Conservation (phyloP, 1,140 invertebrate species). For the Bilobella aurantiaca region DNA sequence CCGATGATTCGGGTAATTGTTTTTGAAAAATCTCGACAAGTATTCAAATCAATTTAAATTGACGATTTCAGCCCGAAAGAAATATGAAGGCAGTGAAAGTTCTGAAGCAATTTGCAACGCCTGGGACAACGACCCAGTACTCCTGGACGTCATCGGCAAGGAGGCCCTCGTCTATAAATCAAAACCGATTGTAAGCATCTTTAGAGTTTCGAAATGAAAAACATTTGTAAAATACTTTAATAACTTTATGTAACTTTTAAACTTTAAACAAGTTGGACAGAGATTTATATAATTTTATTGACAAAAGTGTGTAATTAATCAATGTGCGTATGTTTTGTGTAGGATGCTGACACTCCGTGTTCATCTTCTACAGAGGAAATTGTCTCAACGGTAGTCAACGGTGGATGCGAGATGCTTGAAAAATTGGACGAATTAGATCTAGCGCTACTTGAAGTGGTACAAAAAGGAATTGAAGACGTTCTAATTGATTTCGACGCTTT, state of each 20-base stretch:
- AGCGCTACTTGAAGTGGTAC: constrained; percentile 60
- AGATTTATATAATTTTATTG: too few species aligned
- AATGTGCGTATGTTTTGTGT: too few species aligned
- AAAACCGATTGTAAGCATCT: constrained; percentile 4
- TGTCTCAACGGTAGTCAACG: constrained; percentile 55
- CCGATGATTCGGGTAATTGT: constrained; percentile 34
- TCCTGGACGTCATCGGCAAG: constrained; percentile 68
- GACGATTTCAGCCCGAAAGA: constrained; percentile 47
- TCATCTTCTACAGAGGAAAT: constrained; percentile 29
- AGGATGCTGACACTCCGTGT: not conserved
- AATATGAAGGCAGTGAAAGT: constrained; percentile 21
- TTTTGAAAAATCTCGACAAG: too few species aligned
- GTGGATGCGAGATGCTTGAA: constrained; percentile 59
- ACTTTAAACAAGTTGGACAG: not conserved
- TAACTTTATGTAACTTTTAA: not conserved
- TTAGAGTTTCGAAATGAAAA: not conserved
- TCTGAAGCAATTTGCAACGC: constrained; percentile 25
- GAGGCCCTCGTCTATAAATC: constrained; percentile 54
- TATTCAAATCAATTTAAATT: too few species aligned
- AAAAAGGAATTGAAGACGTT: constrained; percentile 61
- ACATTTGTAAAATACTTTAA: not conserved
- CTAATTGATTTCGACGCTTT: constrained; percentile 64
- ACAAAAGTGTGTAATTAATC: too few species aligned
- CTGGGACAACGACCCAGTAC: constrained; percentile 57
- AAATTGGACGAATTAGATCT: constrained; percentile 59